Base-by-base conservation (phyloP, 1,140 invertebrate genomes). In the Drosophila mojavensis region DNA sequence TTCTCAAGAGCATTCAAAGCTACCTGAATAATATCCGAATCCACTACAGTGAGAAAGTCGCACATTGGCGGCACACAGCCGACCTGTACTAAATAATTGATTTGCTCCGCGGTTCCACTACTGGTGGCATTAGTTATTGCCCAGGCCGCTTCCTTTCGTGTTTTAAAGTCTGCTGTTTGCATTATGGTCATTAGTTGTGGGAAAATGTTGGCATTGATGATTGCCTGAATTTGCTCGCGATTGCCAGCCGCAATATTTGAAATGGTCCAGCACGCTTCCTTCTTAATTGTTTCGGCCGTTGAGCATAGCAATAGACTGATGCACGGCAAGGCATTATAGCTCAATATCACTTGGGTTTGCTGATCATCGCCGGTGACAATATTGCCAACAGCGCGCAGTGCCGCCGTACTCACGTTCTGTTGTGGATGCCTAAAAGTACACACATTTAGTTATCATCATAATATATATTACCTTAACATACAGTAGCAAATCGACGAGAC, bases 241-340 rank as follows among this genome's bases (percentile, higher is more conserved):
- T 99, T 99, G 54, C 98, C 98, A 60, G 98, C 98, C 3, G 98
- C 99, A 58, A 99, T 99, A 93, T 99, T 99, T 43, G 98, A 99
- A 75, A 99, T 96, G 48, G 98, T 99, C 98, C 98, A 99, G 92
- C 98, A 99, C 5, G 98, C 97, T 93, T 99, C 98, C 94, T 99
- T 99, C 58, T 97, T 94, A 51, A 99, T 96, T 26, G 96, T 95
- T 93, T 99, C 98, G 82, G 97, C 97, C 41, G 94, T 90, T 7
- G 96, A 96, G 50, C 94, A 94, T 50, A 99, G 94, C 30, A 99
- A 93, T 90, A 97, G 95, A 61, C 96, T 94, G 48, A 99, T 94
- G 92, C 96, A 98, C 0, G 96, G 96, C 67, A 99, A 93, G 36
- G 97, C 98, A 66, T 95, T 96, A 92, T 97, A 98, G 93, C 98